Conservation (phyloP, 2,888 invertebrate species). For the Bedellia somnulentella region DNA sequence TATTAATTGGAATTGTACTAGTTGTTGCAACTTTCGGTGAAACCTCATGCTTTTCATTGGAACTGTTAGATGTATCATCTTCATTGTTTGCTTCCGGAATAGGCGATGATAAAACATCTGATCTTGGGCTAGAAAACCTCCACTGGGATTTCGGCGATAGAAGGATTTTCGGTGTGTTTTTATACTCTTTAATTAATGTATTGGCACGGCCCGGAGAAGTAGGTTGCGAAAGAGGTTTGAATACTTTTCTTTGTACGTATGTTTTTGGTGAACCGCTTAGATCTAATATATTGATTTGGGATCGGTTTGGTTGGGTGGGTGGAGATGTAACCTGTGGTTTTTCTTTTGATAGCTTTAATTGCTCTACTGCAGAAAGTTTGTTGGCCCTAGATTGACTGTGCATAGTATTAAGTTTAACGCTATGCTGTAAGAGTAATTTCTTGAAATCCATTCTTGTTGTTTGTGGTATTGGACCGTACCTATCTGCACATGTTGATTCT, state of each 20-base stretch:
- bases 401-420: slow-evolving; percentile 63
- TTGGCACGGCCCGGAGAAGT: slow-evolving; percentile 59
- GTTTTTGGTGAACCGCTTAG: slow-evolving; percentile 73
- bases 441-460: slow-evolving; percentile 86
- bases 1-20: slow-evolving; percentile 48
- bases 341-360: slow-evolving; percentile 69
- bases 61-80: slow-evolving; percentile 70
- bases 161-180: slow-evolving; percentile 65
- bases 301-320: slow-evolving; percentile 28
- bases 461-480: slow-evolving; percentile 65
- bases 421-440: slow-evolving; percentile 75
- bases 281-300: slow-evolving; percentile 67
- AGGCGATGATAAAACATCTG: slow-evolving; percentile 82
- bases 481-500: slow-evolving; percentile 62
- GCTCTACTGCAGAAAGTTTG: slow-evolving; percentile 77
- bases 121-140: slow-evolving; percentile 74
- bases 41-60: slow-evolving; percentile 52
- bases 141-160: slow-evolving; percentile 71
- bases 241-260: slow-evolving; percentile 64
- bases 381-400: slow-evolving; percentile 58
- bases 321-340: slow-evolving; percentile 40
- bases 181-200: slow-evolving; percentile 51
- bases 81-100: slow-evolving; percentile 83
- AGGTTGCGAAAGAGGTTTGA: slow-evolving; percentile 48
- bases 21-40: slow-evolving; percentile 29